Evolutionary conservation across 2,113 vertebrate species (phyloP).

Genomic region (Shinisaurus crocodilurus): DNA sequence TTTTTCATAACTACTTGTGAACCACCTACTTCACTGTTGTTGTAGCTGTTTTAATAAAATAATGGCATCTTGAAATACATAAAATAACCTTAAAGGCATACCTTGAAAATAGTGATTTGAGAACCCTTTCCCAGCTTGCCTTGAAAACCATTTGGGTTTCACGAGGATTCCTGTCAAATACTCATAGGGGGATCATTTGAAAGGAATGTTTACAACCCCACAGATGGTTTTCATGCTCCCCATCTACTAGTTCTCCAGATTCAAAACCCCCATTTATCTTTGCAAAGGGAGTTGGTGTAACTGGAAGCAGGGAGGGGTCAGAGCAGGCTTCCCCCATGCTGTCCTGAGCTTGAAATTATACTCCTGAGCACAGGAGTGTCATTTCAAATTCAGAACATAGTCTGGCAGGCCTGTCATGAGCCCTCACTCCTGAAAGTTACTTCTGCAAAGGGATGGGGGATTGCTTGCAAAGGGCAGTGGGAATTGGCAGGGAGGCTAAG

Average conservation of each 20-base stretch:
- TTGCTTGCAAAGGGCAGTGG: background rate
- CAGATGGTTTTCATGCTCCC: background rate
- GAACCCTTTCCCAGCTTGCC: rapidly evolving
- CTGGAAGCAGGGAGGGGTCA: background rate
- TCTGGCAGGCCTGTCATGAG: background rate
- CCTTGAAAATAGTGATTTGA: background rate
- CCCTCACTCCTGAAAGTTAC: too few species aligned
- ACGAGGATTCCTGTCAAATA: background rate
- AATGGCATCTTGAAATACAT: background rate
- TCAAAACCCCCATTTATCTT: background rate
- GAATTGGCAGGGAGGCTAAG: background rate
- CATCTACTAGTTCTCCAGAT: background rate
- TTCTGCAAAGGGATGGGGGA: background rate
- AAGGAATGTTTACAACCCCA: background rate
- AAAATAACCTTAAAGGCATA: background rate
- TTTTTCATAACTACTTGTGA: background rate
- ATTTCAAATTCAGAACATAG: background rate
- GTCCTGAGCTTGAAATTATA: background rate
- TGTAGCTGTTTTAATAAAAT: background rate
- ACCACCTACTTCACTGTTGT: background rate
- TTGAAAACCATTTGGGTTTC: conserved; percentile 1
- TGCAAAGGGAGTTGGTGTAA: background rate
- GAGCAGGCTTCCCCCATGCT: background rate
- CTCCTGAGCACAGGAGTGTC: background rate
- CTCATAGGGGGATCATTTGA: background rate